phyloP scores from a whole-genome alignment of 2,113 vertebrate genomes.

The Nematolebias whitei region DNA sequence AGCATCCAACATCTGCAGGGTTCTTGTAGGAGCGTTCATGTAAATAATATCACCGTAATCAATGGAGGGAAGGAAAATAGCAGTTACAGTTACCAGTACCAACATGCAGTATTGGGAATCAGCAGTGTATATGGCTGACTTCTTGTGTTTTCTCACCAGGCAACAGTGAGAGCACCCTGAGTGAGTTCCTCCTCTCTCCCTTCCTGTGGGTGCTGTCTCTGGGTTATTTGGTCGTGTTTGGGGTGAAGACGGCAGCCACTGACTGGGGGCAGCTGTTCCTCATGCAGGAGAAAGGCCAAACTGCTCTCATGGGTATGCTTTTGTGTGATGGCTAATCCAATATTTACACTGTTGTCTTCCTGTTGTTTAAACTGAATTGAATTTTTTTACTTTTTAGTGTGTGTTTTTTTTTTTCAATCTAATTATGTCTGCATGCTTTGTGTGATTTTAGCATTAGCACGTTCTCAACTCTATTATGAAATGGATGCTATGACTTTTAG shows the following conservation, averaged over 20 bases:
- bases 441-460: too few relatives aligned
- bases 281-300: constrained; percentile 96
- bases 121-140: background rate
- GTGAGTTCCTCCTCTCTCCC: constrained; percentile 90
- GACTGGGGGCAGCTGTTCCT: constrained; percentile 99
- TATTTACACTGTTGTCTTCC: background rate
- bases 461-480: too few relatives aligned
- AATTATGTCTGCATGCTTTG: too few relatives aligned
- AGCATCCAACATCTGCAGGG: too few relatives aligned
- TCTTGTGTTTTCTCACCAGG: constrained; percentile 42
- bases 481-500: too few relatives aligned
- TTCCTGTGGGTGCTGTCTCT: constrained; percentile 96
- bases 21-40: too few relatives aligned
- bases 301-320: constrained; percentile 86
- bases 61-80: too few relatives aligned
- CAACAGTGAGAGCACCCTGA: constrained; percentile 83
- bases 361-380: background rate
- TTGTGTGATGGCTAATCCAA: too few relatives aligned
- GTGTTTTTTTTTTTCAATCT: too few relatives aligned
- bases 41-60: too few relatives aligned
- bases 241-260: constrained; percentile 94
- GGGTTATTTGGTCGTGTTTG: constrained; percentile 94
- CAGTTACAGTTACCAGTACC: too few relatives aligned
- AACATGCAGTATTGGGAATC: background rate
- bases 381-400: too few relatives aligned